These are phyloP conservation scores for Rhizomys pruinosus DNA, from an alignment of 2,113 vertebrate species.

Conservation along the genomic window DNA sequence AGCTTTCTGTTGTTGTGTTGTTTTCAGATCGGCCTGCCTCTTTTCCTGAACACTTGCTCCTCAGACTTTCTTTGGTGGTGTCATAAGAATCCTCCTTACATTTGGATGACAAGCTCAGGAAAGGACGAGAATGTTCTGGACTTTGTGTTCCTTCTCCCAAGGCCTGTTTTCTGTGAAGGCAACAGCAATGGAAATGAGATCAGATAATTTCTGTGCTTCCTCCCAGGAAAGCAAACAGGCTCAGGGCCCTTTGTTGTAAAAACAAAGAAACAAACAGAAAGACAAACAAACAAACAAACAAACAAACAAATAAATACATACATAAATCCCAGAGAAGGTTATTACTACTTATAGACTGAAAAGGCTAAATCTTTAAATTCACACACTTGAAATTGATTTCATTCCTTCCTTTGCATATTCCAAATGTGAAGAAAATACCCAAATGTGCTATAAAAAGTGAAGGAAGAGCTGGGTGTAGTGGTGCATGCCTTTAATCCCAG, in stretches of 20 bases:
- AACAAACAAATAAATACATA: background rate
- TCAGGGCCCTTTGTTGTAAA: background rate
- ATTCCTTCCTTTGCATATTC: background rate
- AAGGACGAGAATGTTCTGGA: background rate
- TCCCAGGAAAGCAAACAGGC: background rate
- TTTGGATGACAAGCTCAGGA: background rate
- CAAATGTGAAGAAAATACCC: background rate
- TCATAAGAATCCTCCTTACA: conserved; percentile 13
- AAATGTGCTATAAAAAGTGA: background rate
- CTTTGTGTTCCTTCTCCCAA: background rate
- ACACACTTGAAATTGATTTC: background rate
- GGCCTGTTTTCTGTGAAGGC: background rate
- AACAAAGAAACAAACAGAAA: too few relatives aligned
- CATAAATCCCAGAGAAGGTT: background rate
- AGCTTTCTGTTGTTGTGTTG: background rate
- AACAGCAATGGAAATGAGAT: background rate
- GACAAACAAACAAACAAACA: background rate
- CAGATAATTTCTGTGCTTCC: background rate
- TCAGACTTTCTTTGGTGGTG: background rate
- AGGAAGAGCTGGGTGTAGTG: too few relatives aligned
- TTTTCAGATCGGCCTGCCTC: background rate
- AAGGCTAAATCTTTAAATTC: conserved; percentile 16
- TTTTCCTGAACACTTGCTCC: background rate
- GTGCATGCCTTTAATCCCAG: too few relatives aligned
- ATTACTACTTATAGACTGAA: background rate